A percentile compares a stretch with the other conserved stretches of the same genome.
phyloP scores from a whole-genome alignment of 2,888 invertebrate genomes.

The Acanthosepion lycidas region DNA sequence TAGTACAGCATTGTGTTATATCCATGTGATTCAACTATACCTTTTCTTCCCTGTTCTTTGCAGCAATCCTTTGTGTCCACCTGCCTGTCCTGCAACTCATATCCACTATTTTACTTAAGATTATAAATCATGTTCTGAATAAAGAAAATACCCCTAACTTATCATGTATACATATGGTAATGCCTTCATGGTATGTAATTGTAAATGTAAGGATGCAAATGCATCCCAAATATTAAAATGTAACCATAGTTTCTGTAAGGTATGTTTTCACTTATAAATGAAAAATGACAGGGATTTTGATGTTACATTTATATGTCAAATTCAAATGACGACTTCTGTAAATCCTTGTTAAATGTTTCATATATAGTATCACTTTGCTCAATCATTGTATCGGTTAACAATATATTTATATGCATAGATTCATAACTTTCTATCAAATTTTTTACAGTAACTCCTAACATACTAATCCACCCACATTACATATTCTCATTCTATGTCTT shows the following conservation, averaged over 20 bases:
- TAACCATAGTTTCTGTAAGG: not conserved
- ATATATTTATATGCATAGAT: not conserved
- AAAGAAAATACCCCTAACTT: not conserved
- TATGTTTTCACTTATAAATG: not conserved
- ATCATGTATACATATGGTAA: not conserved
- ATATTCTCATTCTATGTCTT: not conserved
- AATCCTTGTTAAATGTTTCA: too few species aligned
- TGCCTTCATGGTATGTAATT: not conserved
- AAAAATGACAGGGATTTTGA: not conserved
- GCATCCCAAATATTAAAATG: not conserved
- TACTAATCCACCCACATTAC: not conserved
- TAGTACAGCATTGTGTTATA: constrained; percentile 46
- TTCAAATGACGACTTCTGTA: too few species aligned
- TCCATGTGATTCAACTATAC: not conserved
- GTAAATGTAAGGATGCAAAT: not conserved
- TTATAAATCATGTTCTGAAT: not conserved
- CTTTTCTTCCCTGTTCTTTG: constrained; percentile 46
- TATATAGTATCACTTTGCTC: not conserved
- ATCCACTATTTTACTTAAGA: not conserved
- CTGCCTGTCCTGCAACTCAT: constrained; percentile 45
- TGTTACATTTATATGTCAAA: too few species aligned
- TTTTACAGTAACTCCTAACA: not conserved
- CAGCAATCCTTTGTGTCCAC: constrained; percentile 45
- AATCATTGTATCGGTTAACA: not conserved
- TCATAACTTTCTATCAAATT: not conserved